Conservation (phyloP, 2,113 vertebrate species). For the Todiramphus saurophagus region DNA sequence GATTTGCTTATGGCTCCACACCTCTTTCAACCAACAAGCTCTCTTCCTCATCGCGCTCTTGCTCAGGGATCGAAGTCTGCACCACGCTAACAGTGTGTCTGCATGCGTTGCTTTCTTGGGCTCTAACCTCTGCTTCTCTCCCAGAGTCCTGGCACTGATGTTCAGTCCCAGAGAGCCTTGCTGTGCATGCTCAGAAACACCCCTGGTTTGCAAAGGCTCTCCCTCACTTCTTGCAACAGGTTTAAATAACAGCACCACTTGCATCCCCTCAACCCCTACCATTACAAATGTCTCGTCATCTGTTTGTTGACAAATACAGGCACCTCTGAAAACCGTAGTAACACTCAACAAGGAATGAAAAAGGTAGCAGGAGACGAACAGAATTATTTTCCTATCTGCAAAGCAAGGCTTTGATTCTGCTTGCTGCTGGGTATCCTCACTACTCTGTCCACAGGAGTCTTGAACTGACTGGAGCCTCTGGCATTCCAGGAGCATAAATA, state of each 20-base stretch:
- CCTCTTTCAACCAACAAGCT: background rate
- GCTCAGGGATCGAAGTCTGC: background rate
- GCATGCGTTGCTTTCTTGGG: background rate
- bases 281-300: background rate
- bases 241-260: background rate
- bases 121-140: background rate
- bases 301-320: background rate
- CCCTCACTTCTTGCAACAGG: background rate
- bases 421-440: background rate
- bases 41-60: background rate
- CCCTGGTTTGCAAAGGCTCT: background rate
- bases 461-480: background rate
- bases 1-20: background rate
- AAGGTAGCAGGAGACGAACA: background rate
- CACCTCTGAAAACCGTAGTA: background rate
- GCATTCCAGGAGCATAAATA: background rate
- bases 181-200: background rate
- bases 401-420: background rate
- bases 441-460: background rate
- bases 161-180: background rate
- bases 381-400: background rate
- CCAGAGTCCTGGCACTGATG: background rate
- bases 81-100: background rate
- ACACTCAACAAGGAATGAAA: background rate
- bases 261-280: background rate